These are phyloP conservation scores for Squalus acanthias DNA, from an alignment of 2,797 vertebrate species.

Conservation along the genomic window DNA sequence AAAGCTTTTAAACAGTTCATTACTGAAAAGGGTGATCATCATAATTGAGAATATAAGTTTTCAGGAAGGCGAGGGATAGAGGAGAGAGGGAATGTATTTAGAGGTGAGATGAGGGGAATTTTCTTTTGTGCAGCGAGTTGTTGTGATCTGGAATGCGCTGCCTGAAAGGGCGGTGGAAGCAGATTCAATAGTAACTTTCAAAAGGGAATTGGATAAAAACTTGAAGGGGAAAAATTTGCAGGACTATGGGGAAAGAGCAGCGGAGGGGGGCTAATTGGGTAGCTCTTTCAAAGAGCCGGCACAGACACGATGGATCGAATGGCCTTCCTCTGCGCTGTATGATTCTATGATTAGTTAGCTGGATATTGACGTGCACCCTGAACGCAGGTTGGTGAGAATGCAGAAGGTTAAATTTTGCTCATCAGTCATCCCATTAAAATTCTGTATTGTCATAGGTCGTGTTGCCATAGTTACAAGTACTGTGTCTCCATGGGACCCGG, in stretches of 20 bases:
- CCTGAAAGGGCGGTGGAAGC: neutral
- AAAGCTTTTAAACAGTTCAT: neutral
- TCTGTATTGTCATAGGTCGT: neutral
- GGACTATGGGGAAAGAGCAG: neutral
- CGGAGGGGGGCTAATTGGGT: neutral
- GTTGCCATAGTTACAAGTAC: slow-evolving; percentile 11
- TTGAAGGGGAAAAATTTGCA: neutral
- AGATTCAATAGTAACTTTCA: neutral
- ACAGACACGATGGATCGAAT: too few relatives aligned
- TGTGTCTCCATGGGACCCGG: neutral
- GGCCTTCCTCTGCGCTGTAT: neutral
- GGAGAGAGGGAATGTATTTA: neutral
- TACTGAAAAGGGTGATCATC: neutral
- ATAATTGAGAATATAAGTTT: neutral
- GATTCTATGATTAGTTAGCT: neutral
- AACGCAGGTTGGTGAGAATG: slow-evolving; percentile 10
- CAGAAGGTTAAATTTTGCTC: slow-evolving; percentile 22
- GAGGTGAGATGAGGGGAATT: too few relatives aligned
- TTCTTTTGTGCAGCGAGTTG: too few relatives aligned
- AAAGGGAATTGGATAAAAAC: neutral
- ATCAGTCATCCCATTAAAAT: neutral
- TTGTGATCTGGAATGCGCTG: neutral
- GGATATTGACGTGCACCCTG: neutral
- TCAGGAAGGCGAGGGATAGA: neutral
- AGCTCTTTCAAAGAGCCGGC: too few relatives aligned